Conservation (phyloP, 2,113 vertebrate species). For the Bos taurus region DNA sequence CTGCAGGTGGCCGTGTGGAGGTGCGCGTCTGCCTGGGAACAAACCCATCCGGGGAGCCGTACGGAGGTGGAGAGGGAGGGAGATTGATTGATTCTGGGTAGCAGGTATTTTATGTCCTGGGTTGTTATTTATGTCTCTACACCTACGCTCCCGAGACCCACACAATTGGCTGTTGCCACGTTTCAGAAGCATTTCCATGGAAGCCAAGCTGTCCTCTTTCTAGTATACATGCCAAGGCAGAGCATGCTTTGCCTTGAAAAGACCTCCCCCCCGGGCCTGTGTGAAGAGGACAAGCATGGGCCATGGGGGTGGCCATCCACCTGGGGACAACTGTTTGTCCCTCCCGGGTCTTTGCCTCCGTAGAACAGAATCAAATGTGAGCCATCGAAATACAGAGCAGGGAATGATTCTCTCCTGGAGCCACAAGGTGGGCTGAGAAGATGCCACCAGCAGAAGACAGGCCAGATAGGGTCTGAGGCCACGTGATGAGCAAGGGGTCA, state of each 20-base stretch:
- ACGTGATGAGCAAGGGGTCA: background rate
- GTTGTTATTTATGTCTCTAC: conserved; percentile 64
- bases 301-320: background rate
- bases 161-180: conserved; percentile 6
- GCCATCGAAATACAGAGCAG: background rate
- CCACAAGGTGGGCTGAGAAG: background rate
- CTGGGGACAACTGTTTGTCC: background rate
- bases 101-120: conserved; percentile 49
- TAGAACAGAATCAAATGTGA: background rate
- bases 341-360: background rate
- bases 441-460: background rate
- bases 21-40: background rate
- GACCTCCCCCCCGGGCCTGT: background rate
- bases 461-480: background rate
- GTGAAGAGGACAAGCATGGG: background rate
- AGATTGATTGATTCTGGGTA: background rate
- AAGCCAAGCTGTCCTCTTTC: conserved; percentile 45
- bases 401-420: background rate
- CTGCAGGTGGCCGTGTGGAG: background rate
- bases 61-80: background rate
- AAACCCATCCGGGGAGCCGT: background rate
- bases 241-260: background rate
- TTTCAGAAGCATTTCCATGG: conserved; percentile 64
- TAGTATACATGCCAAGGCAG: background rate
- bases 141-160: conserved; percentile 37